A percentile compares a stretch with the other conserved stretches of the same genome.
Conservation (phyloP, 2,888 invertebrate species). For the Zele albiditarsus region DNA sequence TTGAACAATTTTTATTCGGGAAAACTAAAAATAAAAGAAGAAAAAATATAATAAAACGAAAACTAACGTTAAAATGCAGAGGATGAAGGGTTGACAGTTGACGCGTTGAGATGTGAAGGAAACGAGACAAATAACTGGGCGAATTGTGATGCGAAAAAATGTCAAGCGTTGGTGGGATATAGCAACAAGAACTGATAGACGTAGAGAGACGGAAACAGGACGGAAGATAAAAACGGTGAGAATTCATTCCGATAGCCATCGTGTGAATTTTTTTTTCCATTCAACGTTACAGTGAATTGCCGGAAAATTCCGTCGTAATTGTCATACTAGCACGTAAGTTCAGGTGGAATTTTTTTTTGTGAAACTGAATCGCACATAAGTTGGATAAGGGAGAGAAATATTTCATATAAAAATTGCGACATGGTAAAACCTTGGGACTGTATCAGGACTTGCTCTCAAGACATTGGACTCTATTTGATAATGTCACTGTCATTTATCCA, state of each 20-base stretch:
- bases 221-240: not conserved
- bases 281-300: not conserved
- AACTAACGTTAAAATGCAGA: not conserved
- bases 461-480: no score
- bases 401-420: no score
- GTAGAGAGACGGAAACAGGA: not conserved
- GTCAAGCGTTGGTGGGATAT: constrained; percentile 2
- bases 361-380: not conserved
- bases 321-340: constrained; percentile 3
- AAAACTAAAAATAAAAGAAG: not conserved
- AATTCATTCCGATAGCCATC: constrained; percentile 27
- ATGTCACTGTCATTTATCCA: no score
- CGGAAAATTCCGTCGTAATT: constrained; percentile 16
- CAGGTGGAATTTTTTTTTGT: not conserved
- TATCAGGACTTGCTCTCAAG: no score
- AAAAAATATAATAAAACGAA: not conserved
- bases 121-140: constrained; percentile 20
- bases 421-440: no score
- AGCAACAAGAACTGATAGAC: not conserved
- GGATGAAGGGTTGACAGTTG: constrained; percentile 2
- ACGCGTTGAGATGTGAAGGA: not conserved
- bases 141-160: not conserved
- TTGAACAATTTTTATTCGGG: constrained; percentile 7
- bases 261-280: not conserved
- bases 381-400: no score